These are phyloP conservation scores for Dinomys branickii DNA, from an alignment of 2,113 vertebrate genomes.

Conservation along the genomic window DNA sequence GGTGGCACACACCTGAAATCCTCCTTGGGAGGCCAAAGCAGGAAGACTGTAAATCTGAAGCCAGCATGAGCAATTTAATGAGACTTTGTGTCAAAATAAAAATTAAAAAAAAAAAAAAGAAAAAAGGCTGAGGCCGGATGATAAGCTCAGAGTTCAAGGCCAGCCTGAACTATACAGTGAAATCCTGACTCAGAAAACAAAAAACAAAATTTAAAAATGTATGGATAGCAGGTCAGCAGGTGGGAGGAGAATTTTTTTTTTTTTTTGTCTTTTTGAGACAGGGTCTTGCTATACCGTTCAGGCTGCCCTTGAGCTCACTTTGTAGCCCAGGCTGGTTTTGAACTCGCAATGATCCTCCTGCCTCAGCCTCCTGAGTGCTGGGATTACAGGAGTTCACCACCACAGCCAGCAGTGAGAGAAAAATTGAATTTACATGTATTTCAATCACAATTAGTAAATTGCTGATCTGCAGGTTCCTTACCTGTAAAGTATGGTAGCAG, in stretches of 20 bases:
- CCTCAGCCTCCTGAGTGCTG: too few species aligned
- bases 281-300: too few species aligned
- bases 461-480: background rate
- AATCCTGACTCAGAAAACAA: background rate
- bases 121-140: background rate
- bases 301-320: too few species aligned
- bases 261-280: too few species aligned
- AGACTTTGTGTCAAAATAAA: background rate
- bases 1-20: background rate
- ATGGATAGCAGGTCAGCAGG: background rate
- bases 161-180: background rate
- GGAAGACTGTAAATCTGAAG: background rate
- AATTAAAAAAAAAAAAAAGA: background rate
- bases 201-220: background rate
- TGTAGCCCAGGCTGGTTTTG: too few species aligned
- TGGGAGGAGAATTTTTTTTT: too few species aligned
- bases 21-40: background rate
- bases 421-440: accelerated
- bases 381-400: too few species aligned
- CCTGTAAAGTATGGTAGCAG: accelerated
- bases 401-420: too few species aligned
- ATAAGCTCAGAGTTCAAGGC: background rate
- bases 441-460: background rate
- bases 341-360: too few species aligned
- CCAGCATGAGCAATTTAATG: background rate